phyloP scores from a whole-genome alignment of 2,113 vertebrate genomes.

The Ptychochromis oligacanthus region DNA sequence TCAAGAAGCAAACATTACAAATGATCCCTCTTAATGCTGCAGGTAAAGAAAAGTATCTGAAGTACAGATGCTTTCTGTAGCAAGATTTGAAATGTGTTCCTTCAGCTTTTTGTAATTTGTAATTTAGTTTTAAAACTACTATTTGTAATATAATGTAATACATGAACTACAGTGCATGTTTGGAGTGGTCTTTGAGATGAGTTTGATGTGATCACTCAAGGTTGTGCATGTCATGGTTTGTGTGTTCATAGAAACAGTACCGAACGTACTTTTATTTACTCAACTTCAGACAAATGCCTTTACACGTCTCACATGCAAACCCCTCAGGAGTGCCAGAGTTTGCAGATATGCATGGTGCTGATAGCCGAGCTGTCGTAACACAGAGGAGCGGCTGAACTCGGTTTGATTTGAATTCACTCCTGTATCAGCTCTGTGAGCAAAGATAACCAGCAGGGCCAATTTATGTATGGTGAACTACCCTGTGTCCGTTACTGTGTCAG shows the following conservation, averaged over 20 bases:
- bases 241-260: background rate
- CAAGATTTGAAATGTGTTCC: background rate
- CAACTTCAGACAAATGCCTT: background rate
- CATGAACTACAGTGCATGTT: background rate
- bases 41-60: background rate
- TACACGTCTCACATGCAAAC: constrained; percentile 33
- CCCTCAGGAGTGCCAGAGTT: background rate
- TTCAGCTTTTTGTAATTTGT: background rate
- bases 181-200: background rate
- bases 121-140: background rate
- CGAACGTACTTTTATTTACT: background rate
- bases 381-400: background rate
- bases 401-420: constrained; percentile 56
- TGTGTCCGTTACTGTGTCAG: background rate
- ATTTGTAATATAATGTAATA: background rate
- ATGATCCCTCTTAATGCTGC: background rate
- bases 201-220: background rate
- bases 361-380: constrained; percentile 13
- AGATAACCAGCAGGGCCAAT: constrained; percentile 40
- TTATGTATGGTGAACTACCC: background rate
- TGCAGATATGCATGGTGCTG: constrained; percentile 33
- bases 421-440: constrained; percentile 35
- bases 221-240: background rate
- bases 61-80: background rate
- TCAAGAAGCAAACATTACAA: background rate